A percentile compares a stretch with the other conserved stretches of the same genome.
These are phyloP conservation scores for Lutjanus campechanus DNA, from an alignment of 2,797 vertebrate genomes.

Conservation along the genomic window DNA sequence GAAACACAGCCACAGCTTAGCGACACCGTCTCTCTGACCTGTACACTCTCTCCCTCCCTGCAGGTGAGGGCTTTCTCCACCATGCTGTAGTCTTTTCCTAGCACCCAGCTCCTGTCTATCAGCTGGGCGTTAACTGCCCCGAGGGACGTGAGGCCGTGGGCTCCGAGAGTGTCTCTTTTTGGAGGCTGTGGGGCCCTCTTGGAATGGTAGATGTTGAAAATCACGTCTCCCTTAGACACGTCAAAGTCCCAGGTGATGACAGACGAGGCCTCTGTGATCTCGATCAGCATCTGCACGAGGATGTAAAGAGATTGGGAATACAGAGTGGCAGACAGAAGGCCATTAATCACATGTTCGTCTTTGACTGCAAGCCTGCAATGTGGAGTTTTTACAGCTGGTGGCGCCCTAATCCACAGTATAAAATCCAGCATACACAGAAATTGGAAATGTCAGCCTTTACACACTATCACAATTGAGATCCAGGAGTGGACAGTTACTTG, in stretches of 20 bases:
- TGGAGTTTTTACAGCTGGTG: constrained; percentile 62
- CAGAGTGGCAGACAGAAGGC: background rate
- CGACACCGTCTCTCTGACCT: constrained; percentile 82
- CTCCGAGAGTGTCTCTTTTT: constrained; percentile 89
- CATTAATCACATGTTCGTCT: constrained; percentile 10
- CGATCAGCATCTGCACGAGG: constrained; percentile 88
- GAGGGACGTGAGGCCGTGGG: constrained; percentile 87
- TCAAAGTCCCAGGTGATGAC: constrained; percentile 99
- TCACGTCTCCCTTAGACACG: constrained; percentile 93
- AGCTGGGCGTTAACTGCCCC: constrained; percentile 90
- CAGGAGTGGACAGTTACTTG: too few species aligned
- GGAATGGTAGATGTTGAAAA: constrained; percentile 96
- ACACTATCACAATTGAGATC: background rate
- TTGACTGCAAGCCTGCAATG: constrained; percentile 25
- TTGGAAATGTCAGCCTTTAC: background rate
- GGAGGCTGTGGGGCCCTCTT: constrained; percentile 88
- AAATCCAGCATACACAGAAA: background rate
- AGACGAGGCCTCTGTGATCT: constrained; percentile 93
- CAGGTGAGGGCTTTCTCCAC: constrained; percentile 93
- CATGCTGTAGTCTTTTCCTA: constrained; percentile 95
- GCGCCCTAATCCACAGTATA: constrained; percentile 47
- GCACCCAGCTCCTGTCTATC: constrained; percentile 92
- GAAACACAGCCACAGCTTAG: too few species aligned
- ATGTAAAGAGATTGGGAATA: constrained; percentile 16
- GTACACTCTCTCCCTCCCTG: constrained; percentile 95